phyloP scores from a whole-genome alignment of 2,888 invertebrate genomes.

The Agelastica alni region DNA sequence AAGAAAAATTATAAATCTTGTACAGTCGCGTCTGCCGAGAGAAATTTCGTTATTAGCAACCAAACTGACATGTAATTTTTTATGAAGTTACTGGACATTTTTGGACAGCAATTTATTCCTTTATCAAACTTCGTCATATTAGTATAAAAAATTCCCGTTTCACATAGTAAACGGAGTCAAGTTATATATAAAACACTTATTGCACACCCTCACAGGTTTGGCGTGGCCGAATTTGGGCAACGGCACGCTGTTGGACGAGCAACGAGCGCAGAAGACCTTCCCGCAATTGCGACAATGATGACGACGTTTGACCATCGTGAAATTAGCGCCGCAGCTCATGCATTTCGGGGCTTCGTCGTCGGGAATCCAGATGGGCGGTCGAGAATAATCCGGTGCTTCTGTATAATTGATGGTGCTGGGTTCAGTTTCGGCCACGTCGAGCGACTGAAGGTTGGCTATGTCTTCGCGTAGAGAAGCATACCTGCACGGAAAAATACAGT shows the following conservation, averaged over 20 bases:
- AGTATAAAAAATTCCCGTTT: slow-evolving; percentile 28
- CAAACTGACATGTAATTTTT: no score
- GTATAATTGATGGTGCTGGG: slow-evolving; percentile 3
- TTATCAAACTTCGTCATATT: no score
- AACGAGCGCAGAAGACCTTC: slow-evolving; percentile 92
- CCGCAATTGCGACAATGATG: slow-evolving; percentile 99
- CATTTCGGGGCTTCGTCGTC: slow-evolving; percentile 90
- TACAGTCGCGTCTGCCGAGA: no score
- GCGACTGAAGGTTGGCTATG: slow-evolving; percentile 38
- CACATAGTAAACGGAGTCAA: slow-evolving; percentile 66
- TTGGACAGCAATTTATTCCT: no score
- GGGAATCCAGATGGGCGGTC: slow-evolving; percentile 92
- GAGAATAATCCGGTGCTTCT: slow-evolving; percentile 24
- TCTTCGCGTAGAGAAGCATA: slow-evolving; percentile 43
- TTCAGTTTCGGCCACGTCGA: slow-evolving; percentile 17
- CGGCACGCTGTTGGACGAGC: slow-evolving; percentile 91
- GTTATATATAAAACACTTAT: slow-evolving; percentile 80
- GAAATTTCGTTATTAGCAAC: no score
- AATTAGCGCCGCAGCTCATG: slow-evolving; percentile 89
- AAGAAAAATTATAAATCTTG: no score
- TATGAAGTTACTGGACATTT: no score
- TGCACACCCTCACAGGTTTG: slow-evolving; percentile 93
- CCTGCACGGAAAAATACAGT: background rate
- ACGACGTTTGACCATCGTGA: slow-evolving; percentile 92
- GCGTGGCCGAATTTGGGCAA: slow-evolving; percentile 89